phyloP scores from a whole-genome alignment of 2,888 invertebrate species.

The Cephus runcator region DNA sequence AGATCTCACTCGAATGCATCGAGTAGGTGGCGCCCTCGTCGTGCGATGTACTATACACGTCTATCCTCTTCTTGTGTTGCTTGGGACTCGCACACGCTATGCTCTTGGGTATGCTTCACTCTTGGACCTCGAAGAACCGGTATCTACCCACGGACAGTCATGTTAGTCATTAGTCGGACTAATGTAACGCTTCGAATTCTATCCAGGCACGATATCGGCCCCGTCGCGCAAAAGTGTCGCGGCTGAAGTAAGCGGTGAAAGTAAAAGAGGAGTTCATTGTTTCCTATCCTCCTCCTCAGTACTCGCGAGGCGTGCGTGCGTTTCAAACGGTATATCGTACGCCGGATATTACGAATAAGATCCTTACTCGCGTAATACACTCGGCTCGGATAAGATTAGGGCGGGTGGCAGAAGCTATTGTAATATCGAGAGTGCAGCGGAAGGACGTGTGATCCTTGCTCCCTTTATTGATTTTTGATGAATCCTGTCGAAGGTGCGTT shows the following conservation, averaged over 20 bases:
- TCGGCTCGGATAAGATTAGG: background rate
- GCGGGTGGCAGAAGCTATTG: background rate
- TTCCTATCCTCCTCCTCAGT: background rate
- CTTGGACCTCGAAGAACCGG: conserved; percentile 46
- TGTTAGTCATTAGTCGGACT: conserved; percentile 60
- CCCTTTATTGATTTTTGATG: conserved; percentile 29
- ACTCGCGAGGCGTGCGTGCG: background rate
- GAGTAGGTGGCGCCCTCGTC: conserved; percentile 48
- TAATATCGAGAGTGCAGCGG: background rate
- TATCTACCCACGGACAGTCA: conserved; percentile 57
- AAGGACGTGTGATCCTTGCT: conserved; percentile 18
- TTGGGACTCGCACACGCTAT: conserved; percentile 18
- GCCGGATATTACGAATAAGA: background rate
- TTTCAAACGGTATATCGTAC: background rate
- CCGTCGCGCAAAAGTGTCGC: conserved; percentile 20
- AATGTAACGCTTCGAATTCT: conserved; percentile 56
- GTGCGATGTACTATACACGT: conserved; percentile 7
- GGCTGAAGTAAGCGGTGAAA: background rate
- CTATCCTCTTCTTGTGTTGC: conserved; percentile 16
- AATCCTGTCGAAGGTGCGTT: conserved; percentile 29
- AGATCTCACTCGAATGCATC: conserved; percentile 9
- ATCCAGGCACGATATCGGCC: conserved; percentile 34
- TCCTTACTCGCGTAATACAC: background rate
- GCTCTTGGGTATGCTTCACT: conserved; percentile 10
- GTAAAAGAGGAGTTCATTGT: background rate